phyloP scores from a whole-genome alignment of 2,888 invertebrate genomes.

The Meta bourneti region DNA sequence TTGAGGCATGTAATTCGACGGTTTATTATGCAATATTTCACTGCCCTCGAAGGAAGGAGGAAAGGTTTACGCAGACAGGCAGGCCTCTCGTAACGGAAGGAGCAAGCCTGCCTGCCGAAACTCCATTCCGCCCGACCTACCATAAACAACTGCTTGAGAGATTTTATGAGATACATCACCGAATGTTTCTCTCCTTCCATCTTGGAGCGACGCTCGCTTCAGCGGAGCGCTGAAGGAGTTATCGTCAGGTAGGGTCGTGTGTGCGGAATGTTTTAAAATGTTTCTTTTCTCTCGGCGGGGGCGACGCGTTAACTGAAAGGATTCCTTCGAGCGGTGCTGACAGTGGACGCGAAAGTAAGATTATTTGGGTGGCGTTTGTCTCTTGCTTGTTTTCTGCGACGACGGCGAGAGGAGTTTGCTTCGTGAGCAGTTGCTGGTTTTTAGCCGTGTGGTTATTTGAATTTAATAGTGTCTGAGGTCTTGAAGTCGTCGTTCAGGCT shows the following conservation, averaged over 20 bases:
- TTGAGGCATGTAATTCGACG: conserved; percentile 36
- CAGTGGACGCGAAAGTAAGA: no score
- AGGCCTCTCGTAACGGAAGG: not conserved
- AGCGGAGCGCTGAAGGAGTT: no score
- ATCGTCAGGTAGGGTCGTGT: no score
- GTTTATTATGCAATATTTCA: conserved; percentile 45
- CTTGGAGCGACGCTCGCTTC: no score
- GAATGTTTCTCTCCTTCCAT: conserved; percentile 1
- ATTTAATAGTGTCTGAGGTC: not conserved
- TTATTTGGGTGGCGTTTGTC: no score
- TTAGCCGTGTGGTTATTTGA: not conserved
- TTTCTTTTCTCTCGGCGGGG: no score
- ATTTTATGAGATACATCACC: conserved; percentile 31
- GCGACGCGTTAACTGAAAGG: no score
- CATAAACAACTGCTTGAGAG: conserved; percentile 35
- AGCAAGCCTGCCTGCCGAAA: not conserved
- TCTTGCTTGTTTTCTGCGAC: no score
- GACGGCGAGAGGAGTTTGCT: not conserved
- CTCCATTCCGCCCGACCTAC: conserved; percentile 39
- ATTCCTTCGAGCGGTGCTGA: no score
- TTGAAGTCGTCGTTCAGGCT: not conserved
- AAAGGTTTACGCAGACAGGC: conserved; percentile 32
- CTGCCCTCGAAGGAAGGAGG: not conserved
- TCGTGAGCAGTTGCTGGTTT: not conserved
- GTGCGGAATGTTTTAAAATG: no score